Evolutionary conservation across 2,113 vertebrate genomes (phyloP).

Genomic region (Pollimyrus isidori): DNA sequence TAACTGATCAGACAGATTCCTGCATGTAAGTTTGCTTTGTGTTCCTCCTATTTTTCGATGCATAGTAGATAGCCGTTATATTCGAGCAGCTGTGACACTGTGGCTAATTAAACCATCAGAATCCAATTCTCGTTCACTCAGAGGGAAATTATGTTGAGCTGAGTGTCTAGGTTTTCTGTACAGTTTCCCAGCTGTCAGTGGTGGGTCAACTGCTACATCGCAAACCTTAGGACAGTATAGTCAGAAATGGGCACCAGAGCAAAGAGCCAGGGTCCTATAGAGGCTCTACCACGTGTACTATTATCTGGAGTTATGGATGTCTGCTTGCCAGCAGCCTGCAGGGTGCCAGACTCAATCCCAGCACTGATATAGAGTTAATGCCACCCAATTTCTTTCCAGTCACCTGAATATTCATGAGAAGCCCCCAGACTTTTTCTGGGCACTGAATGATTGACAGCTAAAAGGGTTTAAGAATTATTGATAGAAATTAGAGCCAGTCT

Average conservation of each 20-base stretch:
- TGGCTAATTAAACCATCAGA: neutral
- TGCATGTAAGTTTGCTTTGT: neutral
- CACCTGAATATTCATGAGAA: constrained; percentile 10
- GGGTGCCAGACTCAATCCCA: neutral
- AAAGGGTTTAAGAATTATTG: neutral
- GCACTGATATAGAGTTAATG: neutral
- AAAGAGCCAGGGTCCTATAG: neutral
- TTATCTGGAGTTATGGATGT: neutral
- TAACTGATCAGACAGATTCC: neutral
- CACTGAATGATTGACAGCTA: neutral
- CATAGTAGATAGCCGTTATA: neutral
- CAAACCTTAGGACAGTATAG: neutral
- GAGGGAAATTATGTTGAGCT: neutral
- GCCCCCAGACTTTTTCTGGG: neutral
- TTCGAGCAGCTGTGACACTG: neutral
- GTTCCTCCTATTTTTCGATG: neutral
- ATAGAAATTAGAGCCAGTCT: neutral
- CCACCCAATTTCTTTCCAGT: neutral
- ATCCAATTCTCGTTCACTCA: neutral
- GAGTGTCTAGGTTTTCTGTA: neutral
- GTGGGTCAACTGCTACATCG: neutral
- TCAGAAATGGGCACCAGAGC: neutral
- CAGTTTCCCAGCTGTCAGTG: neutral
- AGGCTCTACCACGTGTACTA: neutral
- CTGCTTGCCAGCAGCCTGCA: neutral